Conservation (phyloP, 2,113 vertebrate genomes). For the Paramisgurnus dabryanus region DNA sequence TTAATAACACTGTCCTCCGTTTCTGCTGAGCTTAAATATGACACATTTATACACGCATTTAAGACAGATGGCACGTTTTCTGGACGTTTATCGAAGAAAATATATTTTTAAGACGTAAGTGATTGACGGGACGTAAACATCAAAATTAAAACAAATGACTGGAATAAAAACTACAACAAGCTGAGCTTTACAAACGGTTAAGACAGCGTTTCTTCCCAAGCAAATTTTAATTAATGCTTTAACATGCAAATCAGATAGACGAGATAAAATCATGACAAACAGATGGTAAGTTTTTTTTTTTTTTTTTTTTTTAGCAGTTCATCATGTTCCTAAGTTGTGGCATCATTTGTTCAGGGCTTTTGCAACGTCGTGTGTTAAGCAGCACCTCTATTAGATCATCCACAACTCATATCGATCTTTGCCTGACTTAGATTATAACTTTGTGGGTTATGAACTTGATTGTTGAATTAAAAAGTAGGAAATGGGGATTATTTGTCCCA, state of each 20-base stretch:
- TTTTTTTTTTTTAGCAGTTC: slow-evolving; percentile 61
- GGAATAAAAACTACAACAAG: slow-evolving; percentile 70
- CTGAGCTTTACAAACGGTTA: slow-evolving; percentile 65
- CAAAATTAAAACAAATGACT: slow-evolving; percentile 61
- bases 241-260: slow-evolving; percentile 80
- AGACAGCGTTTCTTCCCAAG: slow-evolving; percentile 55
- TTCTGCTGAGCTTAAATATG: slow-evolving; percentile 39
- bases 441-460: not conserved
- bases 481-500: too few species aligned
- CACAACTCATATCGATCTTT: not conserved
- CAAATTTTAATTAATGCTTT: slow-evolving; percentile 80
- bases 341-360: slow-evolving; percentile 71
- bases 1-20: slow-evolving; percentile 62
- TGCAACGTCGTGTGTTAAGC: slow-evolving; percentile 50
- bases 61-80: slow-evolving; percentile 55
- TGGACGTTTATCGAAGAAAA: slow-evolving; percentile 34
- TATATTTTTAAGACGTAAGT: slow-evolving; percentile 27
- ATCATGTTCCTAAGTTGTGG: slow-evolving; percentile 70
- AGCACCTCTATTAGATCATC: slow-evolving; percentile 49
- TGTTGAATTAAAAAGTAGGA: too few species aligned
- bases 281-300: slow-evolving; percentile 79
- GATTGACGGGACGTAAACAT: slow-evolving; percentile 57
- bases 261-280: slow-evolving; percentile 82
- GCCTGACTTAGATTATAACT: not conserved
- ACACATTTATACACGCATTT: slow-evolving; percentile 30